Base-by-base conservation (phyloP, 37 sponge, comb jelly and placozoan species). In the Petrosia ficiformis region DNA sequence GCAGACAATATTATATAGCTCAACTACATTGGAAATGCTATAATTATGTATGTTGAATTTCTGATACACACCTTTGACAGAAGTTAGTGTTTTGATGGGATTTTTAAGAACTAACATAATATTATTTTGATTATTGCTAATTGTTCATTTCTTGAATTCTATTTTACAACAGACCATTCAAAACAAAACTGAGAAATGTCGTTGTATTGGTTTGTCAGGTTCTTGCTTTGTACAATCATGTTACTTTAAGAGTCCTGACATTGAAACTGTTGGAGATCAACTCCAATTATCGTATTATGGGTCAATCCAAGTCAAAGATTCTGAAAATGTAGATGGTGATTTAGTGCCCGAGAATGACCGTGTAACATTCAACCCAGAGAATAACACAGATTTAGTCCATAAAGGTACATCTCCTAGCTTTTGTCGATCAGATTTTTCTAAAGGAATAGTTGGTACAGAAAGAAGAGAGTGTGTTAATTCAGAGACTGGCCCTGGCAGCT, bases 191-290 rank as follows among this genome's bases (percentile, higher is more conserved):
- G 34, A 29, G 2, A 26, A 35, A 0, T 90, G 91, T 59, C 70
- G 54, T 14, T 90, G 86, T 36, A 80, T 74, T 67, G 91, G 91
- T 37, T 37, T 90, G 2, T 81, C 91, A 0, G 91, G 86, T 5
- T 80, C 78, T 30, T 90, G 91, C 56, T 43, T 63, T 29, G 65
- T 85, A 29, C 86, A 85, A 56, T 82, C 86, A 28, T 90, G 91
- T 57, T 85, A 77, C 77, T 22, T 54, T 19, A 59, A 36, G 37
- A 48, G 57, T 0, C 65, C 73, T 2, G 42, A 25, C 1, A 32
- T 85, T 24, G 39, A 67, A 1, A 74, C 65, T 4, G 44, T 90
- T 30, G 91, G 82, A 19, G 14, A 57, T 1, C 38, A 42, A 14
- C 70, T 85, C 22, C 22, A 33, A 3, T 1, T 38, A 34, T 39